These are phyloP conservation scores for Hoplodrina ambigua DNA, from an alignment of 2,888 invertebrate genomes.

Conservation along the genomic window DNA sequence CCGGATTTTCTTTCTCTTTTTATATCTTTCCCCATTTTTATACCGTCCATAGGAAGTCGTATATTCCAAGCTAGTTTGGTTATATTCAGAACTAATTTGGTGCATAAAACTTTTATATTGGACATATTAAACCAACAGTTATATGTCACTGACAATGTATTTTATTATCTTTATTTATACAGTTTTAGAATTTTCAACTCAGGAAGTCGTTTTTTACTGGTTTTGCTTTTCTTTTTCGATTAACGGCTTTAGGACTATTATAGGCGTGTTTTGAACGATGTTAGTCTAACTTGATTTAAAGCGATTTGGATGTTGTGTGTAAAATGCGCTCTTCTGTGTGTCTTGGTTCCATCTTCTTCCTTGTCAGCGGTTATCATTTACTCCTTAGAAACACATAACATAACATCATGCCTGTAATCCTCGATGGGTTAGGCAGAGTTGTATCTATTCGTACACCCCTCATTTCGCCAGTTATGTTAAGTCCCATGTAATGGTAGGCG, in stretches of 20 bases:
- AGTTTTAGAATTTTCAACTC: constrained; percentile 67
- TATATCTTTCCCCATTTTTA: constrained; percentile 83
- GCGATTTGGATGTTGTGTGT: constrained; percentile 24
- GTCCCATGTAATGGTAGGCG: too few relatives aligned
- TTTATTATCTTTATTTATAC: constrained; percentile 82
- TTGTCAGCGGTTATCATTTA: neutral
- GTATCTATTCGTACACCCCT: too few relatives aligned
- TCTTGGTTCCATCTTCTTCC: neutral
- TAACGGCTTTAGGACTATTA: constrained; percentile 32
- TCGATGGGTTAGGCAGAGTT: too few relatives aligned
- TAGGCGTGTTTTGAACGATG: constrained; percentile 2
- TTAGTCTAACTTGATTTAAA: constrained; percentile 3
- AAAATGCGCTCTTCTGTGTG: neutral
- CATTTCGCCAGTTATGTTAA: too few relatives aligned
- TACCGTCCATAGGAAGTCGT: constrained; percentile 83
- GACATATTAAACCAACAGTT: constrained; percentile 69
- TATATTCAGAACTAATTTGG: constrained; percentile 85
- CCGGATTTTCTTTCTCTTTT: constrained; percentile 76
- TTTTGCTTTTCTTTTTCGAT: constrained; percentile 43
- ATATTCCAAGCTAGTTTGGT: constrained; percentile 71
- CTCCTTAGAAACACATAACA: neutral
- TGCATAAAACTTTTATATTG: constrained; percentile 81
- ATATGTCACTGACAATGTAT: constrained; percentile 76
- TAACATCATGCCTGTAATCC: too few relatives aligned
- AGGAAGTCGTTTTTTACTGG: constrained; percentile 82